Conservation (phyloP, 2,113 vertebrate species). For the Mandrillus leucophaeus region DNA sequence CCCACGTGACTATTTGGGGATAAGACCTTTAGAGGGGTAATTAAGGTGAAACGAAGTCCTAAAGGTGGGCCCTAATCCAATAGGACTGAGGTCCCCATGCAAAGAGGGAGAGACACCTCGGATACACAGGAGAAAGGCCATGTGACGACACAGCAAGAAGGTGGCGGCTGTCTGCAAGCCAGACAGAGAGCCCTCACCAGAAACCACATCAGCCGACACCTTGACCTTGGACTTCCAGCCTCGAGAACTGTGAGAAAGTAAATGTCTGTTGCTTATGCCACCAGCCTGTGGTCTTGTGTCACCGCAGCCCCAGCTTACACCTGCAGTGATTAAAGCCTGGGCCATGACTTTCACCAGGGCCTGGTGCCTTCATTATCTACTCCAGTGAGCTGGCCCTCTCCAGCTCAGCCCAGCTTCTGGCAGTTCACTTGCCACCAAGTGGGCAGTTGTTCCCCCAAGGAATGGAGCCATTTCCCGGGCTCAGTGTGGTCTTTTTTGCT, state of each 20-base stretch:
- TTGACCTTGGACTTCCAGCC: not conserved
- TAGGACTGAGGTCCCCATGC: not conserved
- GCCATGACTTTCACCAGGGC: not conserved
- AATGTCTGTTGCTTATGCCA: not conserved
- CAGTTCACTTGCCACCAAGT: not conserved
- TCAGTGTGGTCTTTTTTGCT: not conserved
- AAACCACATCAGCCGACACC: not conserved
- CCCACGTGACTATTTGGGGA: not conserved
- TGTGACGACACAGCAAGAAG: not conserved
- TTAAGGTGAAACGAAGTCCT: not conserved
- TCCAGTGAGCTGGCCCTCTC: not conserved
- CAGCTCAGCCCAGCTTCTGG: not conserved
- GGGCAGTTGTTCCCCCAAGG: too few relatives aligned
- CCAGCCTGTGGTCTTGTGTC: not conserved
- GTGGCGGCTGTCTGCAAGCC: not conserved
- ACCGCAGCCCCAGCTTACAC: not conserved
- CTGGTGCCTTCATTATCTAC: not conserved
- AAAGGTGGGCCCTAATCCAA: not conserved
- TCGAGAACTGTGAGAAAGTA: not conserved
- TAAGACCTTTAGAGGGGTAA: not conserved
- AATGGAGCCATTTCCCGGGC: not conserved
- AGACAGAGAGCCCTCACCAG: not conserved
- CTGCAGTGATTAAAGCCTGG: not conserved
- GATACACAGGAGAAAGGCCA: not conserved
- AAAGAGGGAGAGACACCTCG: not conserved